These are phyloP conservation scores for Eueides isabella DNA, from an alignment of 1,140 invertebrate species.

Conservation along the genomic window DNA sequence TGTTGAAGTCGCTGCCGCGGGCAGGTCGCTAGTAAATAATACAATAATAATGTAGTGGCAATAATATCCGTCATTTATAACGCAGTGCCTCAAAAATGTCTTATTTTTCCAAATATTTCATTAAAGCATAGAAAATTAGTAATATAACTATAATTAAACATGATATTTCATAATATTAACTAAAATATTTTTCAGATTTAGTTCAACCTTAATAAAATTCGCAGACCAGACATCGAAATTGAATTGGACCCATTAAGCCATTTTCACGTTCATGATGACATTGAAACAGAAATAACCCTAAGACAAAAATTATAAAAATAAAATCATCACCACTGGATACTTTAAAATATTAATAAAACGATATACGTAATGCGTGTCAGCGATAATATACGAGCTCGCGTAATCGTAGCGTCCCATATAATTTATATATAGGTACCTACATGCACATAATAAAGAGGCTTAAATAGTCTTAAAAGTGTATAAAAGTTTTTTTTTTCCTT, in stretches of 20 bases:
- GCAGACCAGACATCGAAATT: constrained; percentile 25
- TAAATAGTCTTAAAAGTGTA: too few relatives aligned
- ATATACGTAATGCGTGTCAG: constrained; percentile 32
- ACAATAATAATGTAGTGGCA: too few relatives aligned
- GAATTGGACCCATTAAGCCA: constrained; percentile 24
- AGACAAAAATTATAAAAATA: constrained; percentile 58
- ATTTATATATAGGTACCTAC: neutral
- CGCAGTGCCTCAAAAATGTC: too few relatives aligned
- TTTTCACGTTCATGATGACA: constrained; percentile 46
- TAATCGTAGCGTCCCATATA: constrained; percentile 10
- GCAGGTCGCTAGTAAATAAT: too few relatives aligned
- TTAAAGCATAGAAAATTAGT: too few relatives aligned
- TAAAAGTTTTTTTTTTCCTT: too few relatives aligned
- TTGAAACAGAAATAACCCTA: constrained; percentile 58
- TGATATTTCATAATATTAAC: neutral
- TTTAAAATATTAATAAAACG: constrained; percentile 37
- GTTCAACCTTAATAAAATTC: neutral
- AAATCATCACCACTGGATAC: constrained; percentile 34
- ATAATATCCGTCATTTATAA: too few relatives aligned
- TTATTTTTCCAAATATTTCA: too few relatives aligned
- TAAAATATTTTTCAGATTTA: neutral
- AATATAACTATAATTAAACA: too few relatives aligned
- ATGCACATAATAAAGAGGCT: neutral
- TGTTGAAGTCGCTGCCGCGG: too few relatives aligned
- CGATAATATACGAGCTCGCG: constrained; percentile 25